Base-by-base conservation (phyloP, 2,113 vertebrate species). In the Burhinus bistriatus region DNA sequence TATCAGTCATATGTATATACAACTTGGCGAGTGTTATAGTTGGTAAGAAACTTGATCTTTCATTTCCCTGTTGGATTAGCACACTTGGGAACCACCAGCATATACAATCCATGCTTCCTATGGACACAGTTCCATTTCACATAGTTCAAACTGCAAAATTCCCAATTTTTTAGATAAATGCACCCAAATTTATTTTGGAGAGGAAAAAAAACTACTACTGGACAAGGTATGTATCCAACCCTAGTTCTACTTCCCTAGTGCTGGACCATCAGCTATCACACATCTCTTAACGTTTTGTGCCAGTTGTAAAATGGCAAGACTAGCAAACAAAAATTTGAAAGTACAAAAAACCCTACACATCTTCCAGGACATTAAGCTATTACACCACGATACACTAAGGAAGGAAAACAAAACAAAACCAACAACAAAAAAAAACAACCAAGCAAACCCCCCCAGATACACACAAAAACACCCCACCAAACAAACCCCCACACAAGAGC, bases 151-250 rank as follows among this genome's bases (percentile, higher is more conserved):
- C 47, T 18, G 68, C 36, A 83, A 66, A 87, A 18, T 34, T 45
- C 30, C 59, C 44, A 11, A 22, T 20, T 38, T 88, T 82, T 66
- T 42, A 18, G 20, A 79, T 19, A 88, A 94, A 69, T 11, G 38
- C 17, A 25, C 4, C 2, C 44, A 38, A 21, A 59, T 32, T 59
- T 72, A 55, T 65, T 82, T 90, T 51, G 32, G 21, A 18, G 44
- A 51, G 6, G 5, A 11, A 7, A 9, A 9, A 42, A 71, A 36
- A 9, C 8, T n/a, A 14, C 59, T 51, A 32, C 15, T 7, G 5
- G 38, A 55, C 34, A 78, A 61, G 32, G 11, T 20, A 58, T 0
- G 0, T n/a, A 25, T 32, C 20, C 57, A 62, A n/a, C 5, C 4
- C 11, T 25, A n/a, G 26, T 69, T 54, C 38, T 25, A 62, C 9